Base-by-base conservation (phyloP, 2,113 vertebrate species). In the Columbina picui region DNA sequence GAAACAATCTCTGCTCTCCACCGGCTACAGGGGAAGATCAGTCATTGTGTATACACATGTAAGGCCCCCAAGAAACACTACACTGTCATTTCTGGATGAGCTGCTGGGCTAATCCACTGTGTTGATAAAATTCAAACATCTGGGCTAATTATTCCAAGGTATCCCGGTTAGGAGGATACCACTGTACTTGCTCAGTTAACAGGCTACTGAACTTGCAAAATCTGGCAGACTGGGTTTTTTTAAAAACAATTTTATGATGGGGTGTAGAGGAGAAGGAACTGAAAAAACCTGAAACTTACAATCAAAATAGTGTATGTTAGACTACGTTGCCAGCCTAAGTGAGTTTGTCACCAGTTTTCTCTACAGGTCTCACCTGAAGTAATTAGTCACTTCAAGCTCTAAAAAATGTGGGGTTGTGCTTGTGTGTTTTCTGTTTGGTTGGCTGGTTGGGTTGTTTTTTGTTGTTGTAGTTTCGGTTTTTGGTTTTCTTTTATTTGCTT, bases 401-500 rank as follows among this genome's bases (percentile, higher is more conserved):
- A 30, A 45, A 18, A 32, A n/a, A 0, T 0, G 1, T 1, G 18
- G 43, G 43, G 43, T 45, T 8, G 43, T 45, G 43, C 43, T 45
- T 45, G 18, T 45, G 43, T 45, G 43, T 45, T 45, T 45, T 45
- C 43, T 45, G 18, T 45, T 45, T 45, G 18, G 43, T 45, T 45
- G 43, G 43, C 18, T 45, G 17, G 16, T 43, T 43, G 43, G 43
- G 18, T 45, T 43, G 18, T 18, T 45, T 45, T 18, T 43, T 9
- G 17, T 43, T 43, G 43, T 45, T 45, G 17, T 45, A 19, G 17
- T 45, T 19, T 14, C 19, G 43, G 7, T 18, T 19, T 45, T 45
- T 45, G 43, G 7, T 45, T 45, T 45, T 18, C 16, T 2, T 36
- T 17, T 26, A n/a, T 39, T 19, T 32, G 6, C 5, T 14, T 36